Evolutionary conservation across 2,888 invertebrate genomes (phyloP).

Genomic region (Dusona sp.): DNA sequence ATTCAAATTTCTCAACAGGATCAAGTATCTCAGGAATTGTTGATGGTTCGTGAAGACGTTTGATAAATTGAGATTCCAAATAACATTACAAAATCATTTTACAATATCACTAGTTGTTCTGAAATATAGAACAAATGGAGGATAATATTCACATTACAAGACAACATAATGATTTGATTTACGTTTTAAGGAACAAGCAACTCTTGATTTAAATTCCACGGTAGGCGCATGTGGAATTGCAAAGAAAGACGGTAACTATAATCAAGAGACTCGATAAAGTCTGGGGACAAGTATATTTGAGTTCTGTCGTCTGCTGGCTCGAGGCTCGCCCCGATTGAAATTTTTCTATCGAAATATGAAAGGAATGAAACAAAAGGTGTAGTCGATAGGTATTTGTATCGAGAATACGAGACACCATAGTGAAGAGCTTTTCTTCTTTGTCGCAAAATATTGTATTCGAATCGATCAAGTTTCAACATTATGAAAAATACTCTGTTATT

Average conservation of each 20-base stretch:
- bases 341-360: too few relatives aligned
- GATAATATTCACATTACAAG: neutral
- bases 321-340: too few relatives aligned
- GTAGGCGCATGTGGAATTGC: neutral
- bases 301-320: too few relatives aligned
- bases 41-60: slow-evolving; percentile 35
- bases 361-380: too few relatives aligned
- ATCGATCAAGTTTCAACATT: too few relatives aligned
- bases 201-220: neutral
- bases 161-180: slow-evolving; percentile 7
- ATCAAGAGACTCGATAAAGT: too few relatives aligned
- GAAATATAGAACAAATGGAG: neutral
- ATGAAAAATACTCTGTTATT: neutral
- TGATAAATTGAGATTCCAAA: neutral
- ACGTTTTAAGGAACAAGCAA: neutral
- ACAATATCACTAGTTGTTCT: neutral
- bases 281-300: too few relatives aligned
- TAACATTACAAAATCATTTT: neutral
- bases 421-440: too few relatives aligned
- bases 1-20: neutral
- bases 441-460: too few relatives aligned
- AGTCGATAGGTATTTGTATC: too few relatives aligned
- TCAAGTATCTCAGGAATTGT: neutral
- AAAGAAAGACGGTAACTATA: too few relatives aligned
- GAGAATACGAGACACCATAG: too few relatives aligned